A percentile compares a stretch with the other conserved stretches of the same genome.
Evolutionary conservation across 2,888 invertebrate species (phyloP).

Genomic region (Chironomus tentans): DNA sequence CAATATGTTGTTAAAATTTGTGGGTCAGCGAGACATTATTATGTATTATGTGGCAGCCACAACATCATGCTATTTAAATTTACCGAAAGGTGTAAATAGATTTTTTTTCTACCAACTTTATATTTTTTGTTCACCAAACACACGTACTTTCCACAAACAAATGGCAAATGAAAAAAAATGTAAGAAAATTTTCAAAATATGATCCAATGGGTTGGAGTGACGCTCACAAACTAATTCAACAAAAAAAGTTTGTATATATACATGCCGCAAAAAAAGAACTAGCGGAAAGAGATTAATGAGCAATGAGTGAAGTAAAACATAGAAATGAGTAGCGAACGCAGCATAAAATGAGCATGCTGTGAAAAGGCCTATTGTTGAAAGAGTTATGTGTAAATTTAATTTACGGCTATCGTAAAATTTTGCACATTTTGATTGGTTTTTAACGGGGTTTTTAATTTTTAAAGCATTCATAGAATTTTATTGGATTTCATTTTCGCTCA

Average conservation of each 20-base stretch:
- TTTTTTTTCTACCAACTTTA: not conserved
- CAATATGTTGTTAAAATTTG: not conserved
- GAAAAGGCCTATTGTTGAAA: not conserved
- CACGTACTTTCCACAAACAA: not conserved
- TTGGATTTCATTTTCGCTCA: too few relatives aligned
- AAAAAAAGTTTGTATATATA: not conserved
- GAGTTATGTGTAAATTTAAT: too few relatives aligned
- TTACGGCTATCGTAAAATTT: too few relatives aligned
- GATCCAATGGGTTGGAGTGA: not conserved
- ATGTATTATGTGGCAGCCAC: not conserved
- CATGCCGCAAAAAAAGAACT: conserved; percentile 7
- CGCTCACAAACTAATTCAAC: conserved; percentile 16
- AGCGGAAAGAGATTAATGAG: conserved; percentile 24
- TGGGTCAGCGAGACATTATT: not conserved
- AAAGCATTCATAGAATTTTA: too few relatives aligned
- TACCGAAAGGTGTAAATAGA: not conserved
- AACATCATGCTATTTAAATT: not conserved
- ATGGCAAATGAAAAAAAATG: not conserved
- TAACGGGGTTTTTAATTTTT: too few relatives aligned
- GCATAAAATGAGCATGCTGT: not conserved
- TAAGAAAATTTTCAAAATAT: not conserved
- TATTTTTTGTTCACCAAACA: not conserved
- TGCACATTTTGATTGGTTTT: too few relatives aligned
- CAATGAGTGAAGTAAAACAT: conserved; percentile 7
- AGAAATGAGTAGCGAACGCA: not conserved